Conservation (phyloP, 2,888 invertebrate species). For the Apamea epomidion region DNA sequence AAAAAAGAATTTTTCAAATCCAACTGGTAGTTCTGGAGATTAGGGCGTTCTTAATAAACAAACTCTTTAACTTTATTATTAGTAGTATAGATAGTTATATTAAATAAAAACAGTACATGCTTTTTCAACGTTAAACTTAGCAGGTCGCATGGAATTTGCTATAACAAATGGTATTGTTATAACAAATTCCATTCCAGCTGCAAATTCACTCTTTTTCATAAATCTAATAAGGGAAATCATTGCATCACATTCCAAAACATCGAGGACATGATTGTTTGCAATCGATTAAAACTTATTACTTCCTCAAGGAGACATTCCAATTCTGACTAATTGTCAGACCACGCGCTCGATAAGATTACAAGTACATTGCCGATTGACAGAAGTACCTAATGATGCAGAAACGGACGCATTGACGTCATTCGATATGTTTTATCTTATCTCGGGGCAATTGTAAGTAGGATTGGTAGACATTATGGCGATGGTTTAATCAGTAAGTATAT, state of each 20-base stretch:
- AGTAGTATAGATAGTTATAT: too few relatives aligned
- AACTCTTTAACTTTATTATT: too few relatives aligned
- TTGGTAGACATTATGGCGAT: constrained; percentile 62
- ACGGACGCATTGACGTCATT: constrained; percentile 56
- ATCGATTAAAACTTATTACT: constrained; percentile 47
- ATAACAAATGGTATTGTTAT: too few relatives aligned
- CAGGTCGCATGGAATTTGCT: not conserved
- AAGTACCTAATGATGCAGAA: constrained; percentile 48
- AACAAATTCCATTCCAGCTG: too few relatives aligned
- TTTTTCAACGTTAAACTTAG: not conserved
- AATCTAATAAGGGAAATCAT: not conserved
- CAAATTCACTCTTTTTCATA: not conserved
- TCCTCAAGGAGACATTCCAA: constrained; percentile 59
- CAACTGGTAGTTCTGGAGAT: too few relatives aligned
- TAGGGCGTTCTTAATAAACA: too few relatives aligned
- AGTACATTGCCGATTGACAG: constrained; percentile 30
- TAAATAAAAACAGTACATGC: too few relatives aligned
- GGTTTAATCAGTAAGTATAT: constrained; percentile 44
- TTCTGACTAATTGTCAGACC: constrained; percentile 61
- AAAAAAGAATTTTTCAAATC: too few relatives aligned
- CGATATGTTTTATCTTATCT: constrained; percentile 55
- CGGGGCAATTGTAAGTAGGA: constrained; percentile 38
- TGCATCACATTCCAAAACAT: constrained; percentile 18
- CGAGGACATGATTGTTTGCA: constrained; percentile 17
- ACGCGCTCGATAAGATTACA: constrained; percentile 68